phyloP scores from a whole-genome alignment of 2,797 vertebrate genomes.

The Clarias laeviceps region DNA sequence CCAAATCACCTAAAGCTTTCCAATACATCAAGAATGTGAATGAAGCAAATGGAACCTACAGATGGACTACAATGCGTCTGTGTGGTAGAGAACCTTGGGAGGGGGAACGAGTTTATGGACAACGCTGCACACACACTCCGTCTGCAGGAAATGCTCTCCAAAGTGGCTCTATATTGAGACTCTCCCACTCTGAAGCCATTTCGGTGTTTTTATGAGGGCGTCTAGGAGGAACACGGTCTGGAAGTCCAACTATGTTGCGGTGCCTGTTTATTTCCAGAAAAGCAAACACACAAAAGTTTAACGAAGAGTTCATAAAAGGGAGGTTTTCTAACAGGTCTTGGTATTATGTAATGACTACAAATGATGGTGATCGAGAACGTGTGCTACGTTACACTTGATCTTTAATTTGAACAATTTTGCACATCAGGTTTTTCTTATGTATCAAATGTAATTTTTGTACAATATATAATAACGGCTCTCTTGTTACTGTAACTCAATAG shows the following conservation, averaged over 20 bases:
- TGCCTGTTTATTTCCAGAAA: slow-evolving; percentile 75
- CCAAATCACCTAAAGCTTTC: not conserved
- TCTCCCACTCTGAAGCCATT: slow-evolving; percentile 63
- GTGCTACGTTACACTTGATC: not conserved
- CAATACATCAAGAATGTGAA: slow-evolving; percentile 30
- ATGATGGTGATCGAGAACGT: not conserved
- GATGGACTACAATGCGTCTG: not conserved
- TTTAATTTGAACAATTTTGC: slow-evolving; percentile 19
- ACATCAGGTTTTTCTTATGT: not conserved
- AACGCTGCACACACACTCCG: slow-evolving; percentile 46
- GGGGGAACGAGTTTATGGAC: slow-evolving; percentile 32
- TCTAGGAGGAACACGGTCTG: slow-evolving; percentile 63
- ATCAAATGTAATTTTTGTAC: not conserved
- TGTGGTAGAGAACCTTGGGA: not conserved
- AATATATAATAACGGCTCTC: not conserved
- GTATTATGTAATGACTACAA: not conserved
- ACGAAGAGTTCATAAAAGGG: slow-evolving; percentile 58
- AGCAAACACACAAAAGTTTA: slow-evolving; percentile 73
- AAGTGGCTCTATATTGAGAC: slow-evolving; percentile 54
- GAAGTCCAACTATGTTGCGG: slow-evolving; percentile 71
- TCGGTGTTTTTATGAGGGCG: slow-evolving; percentile 70
- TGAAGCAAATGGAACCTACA: slow-evolving; percentile 5
- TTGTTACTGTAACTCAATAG: slow-evolving; percentile 28
- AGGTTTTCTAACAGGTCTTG: not conserved
- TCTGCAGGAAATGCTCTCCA: slow-evolving; percentile 55